Conservation (phyloP, 2,888 invertebrate species). For the Drosophila silvestris region DNA sequence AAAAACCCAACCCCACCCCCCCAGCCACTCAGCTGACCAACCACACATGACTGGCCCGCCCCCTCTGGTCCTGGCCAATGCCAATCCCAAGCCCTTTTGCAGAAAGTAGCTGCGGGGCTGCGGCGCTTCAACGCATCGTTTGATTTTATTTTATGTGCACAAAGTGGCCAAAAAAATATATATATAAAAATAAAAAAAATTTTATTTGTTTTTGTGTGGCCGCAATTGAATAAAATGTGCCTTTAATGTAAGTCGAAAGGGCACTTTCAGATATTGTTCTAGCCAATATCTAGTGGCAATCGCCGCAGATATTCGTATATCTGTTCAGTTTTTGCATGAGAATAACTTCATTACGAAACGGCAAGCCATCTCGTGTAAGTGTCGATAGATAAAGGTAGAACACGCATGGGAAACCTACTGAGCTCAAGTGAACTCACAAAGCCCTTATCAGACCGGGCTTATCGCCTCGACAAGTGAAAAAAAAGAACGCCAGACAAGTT, state of each 20-base stretch:
- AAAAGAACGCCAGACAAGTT: background rate
- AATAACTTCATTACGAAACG: slow-evolving; percentile 53
- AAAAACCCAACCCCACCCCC: slow-evolving; percentile 49
- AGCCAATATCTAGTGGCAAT: slow-evolving; percentile 38
- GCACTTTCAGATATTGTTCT: slow-evolving; percentile 52
- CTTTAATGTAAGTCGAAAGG: slow-evolving; percentile 71
- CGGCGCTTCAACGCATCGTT: slow-evolving; percentile 78
- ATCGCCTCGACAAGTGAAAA: slow-evolving; percentile 5
- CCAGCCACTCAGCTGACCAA: slow-evolving; percentile 47
- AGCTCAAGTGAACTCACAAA: slow-evolving; percentile 18
- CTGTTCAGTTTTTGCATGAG: slow-evolving; percentile 30
- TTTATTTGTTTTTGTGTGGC: slow-evolving; percentile 81
- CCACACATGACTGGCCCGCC: slow-evolving; percentile 34
- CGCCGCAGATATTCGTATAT: slow-evolving; percentile 8
- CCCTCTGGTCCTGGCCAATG: slow-evolving; percentile 6
- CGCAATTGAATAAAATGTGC: slow-evolving; percentile 83
- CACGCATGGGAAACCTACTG: slow-evolving; percentile 13
- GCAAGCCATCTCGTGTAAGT: slow-evolving; percentile 1
- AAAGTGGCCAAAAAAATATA: slow-evolving; percentile 67
- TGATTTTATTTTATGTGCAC: slow-evolving; percentile 80
- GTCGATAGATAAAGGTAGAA: slow-evolving; percentile 15
- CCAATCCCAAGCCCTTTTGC: slow-evolving; percentile 40
- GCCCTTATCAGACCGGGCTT: slow-evolving; percentile 16
- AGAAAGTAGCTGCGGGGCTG: slow-evolving; percentile 67
- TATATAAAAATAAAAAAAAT: slow-evolving; percentile 57